Conservation (phyloP, 2,797 vertebrate genomes). For the Rhabdophis nuchalis region DNA sequence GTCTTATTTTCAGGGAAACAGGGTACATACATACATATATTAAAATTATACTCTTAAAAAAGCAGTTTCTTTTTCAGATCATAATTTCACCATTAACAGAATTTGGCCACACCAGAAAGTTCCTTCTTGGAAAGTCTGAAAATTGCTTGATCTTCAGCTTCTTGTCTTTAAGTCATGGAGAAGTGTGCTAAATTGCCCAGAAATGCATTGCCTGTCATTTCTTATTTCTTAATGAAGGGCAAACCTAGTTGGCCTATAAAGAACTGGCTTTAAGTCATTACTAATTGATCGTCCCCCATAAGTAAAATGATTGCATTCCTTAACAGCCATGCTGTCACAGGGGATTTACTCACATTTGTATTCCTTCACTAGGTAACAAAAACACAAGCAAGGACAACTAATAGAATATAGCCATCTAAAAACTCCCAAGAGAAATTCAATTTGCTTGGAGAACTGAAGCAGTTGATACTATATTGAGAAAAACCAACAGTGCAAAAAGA, state of each 20-base stretch:
- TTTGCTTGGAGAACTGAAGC: not conserved
- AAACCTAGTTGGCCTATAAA: constrained; percentile 61
- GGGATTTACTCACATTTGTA: constrained; percentile 56
- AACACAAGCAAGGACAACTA: not conserved
- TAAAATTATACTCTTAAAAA: not conserved
- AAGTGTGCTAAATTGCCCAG: constrained; percentile 76
- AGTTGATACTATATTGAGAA: not conserved
- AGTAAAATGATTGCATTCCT: constrained; percentile 63
- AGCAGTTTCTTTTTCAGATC: not conserved
- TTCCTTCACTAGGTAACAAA: constrained; percentile 34
- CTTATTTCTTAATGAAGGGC: constrained; percentile 77
- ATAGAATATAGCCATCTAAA: constrained; percentile 15
- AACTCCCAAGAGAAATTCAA: not conserved
- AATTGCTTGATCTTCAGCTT: constrained; percentile 76
- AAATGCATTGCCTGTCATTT: constrained; percentile 76
- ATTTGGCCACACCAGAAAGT: constrained; percentile 64
- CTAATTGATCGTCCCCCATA: constrained; percentile 63
- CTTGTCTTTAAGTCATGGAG: constrained; percentile 70
- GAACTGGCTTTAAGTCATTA: constrained; percentile 66
- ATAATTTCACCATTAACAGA: constrained; percentile 59
- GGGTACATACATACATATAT: too few relatives aligned
- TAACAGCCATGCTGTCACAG: constrained; percentile 47
- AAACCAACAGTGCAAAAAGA: not conserved
- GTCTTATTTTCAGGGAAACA: too few relatives aligned
- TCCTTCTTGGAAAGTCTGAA: constrained; percentile 70